These are phyloP conservation scores for Drosophila subpulchrella DNA, from an alignment of 1,140 invertebrate genomes.

Conservation along the genomic window DNA sequence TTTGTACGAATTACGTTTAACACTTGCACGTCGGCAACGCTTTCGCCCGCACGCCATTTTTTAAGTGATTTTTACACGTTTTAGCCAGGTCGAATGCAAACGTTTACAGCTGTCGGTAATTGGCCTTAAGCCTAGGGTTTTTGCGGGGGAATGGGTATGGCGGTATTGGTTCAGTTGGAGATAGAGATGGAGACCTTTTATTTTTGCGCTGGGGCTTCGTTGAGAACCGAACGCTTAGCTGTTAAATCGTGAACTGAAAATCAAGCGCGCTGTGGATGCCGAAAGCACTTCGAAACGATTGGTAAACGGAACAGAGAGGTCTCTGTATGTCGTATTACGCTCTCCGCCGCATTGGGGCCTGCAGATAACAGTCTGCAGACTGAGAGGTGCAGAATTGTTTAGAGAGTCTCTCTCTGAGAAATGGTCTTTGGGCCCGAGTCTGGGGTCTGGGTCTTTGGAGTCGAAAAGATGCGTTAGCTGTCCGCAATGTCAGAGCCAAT, in stretches of 20 bases:
- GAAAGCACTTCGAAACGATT: constrained; percentile 46
- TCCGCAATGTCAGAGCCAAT: constrained; percentile 73
- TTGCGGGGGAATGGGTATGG: constrained; percentile 10
- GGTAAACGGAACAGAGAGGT: constrained; percentile 47
- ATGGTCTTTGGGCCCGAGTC: not conserved
- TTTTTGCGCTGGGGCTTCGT: constrained; percentile 31
- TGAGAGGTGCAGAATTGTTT: not conserved
- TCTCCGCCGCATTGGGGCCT: constrained; percentile 6
- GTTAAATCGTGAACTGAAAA: constrained; percentile 53
- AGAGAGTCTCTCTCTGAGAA: not conserved
- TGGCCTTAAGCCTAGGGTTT: constrained; percentile 49
- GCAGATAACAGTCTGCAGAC: not conserved
- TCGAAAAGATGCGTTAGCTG: constrained; percentile 47
- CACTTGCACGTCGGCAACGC: constrained; percentile 70
- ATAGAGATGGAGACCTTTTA: constrained; percentile 18
- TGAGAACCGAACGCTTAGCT: constrained; percentile 69
- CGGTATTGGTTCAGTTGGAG: constrained; percentile 17
- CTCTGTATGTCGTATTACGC: not conserved
- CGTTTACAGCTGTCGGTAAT: constrained; percentile 54
- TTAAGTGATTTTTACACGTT: constrained; percentile 20
- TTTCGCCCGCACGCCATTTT: constrained; percentile 43
- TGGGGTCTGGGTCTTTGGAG: constrained; percentile 9
- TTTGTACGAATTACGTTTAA: constrained; percentile 58
- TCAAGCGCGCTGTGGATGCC: constrained; percentile 53
- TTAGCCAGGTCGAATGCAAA: constrained; percentile 34